Conservation (phyloP, 1,140 invertebrate genomes). For the Melitaea cinxia region DNA sequence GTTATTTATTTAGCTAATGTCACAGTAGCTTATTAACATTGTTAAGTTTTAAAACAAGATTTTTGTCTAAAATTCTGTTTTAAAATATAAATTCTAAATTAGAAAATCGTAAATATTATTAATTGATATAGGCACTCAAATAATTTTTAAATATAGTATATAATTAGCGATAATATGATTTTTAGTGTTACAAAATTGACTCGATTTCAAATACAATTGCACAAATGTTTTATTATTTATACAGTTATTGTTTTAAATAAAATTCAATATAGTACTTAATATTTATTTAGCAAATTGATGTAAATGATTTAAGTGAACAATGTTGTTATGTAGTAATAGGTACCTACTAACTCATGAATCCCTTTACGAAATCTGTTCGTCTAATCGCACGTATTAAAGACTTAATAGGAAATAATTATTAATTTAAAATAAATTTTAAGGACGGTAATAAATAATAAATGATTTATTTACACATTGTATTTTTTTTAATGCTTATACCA, state of each 20-base stretch:
- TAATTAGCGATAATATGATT: background rate
- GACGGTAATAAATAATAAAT: too few relatives aligned
- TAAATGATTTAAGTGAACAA: background rate
- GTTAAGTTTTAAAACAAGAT: too few relatives aligned
- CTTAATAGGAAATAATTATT: slow-evolving; percentile 31
- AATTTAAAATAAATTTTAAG: slow-evolving; percentile 26
- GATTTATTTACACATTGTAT: slow-evolving; percentile 40
- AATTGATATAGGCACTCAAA: background rate
- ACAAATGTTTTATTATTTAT: background rate
- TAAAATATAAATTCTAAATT: slow-evolving; percentile 1
- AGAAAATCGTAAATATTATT: background rate
- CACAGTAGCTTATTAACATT: too few relatives aligned
- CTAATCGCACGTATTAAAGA: slow-evolving; percentile 33
- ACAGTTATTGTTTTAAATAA: slow-evolving; percentile 1
- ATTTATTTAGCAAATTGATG: background rate
- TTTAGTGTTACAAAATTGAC: background rate
- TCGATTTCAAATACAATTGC: background rate
- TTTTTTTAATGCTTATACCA: slow-evolving; percentile 9
- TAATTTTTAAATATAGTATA: background rate
- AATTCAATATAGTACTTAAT: too few relatives aligned
- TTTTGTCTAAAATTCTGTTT: background rate
- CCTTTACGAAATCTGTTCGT: background rate
- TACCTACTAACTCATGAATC: background rate
- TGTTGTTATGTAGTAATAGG: background rate
- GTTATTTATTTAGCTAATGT: too few relatives aligned